phyloP scores from a whole-genome alignment of 2,888 invertebrate genomes.

The Chirona hameri region DNA sequence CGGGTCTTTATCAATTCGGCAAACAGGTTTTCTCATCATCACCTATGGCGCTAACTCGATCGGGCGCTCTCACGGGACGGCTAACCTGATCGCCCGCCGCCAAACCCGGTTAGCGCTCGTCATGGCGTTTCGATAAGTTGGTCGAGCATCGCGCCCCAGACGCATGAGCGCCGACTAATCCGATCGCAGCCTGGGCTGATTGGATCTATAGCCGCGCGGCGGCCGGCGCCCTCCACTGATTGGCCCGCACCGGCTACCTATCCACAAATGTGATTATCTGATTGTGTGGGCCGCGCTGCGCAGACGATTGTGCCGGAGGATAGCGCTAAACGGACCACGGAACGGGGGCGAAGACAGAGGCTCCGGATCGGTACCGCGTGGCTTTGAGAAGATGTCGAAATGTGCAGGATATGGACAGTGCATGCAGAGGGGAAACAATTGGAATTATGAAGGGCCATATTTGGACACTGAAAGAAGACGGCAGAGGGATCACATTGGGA shows the following conservation, averaged over 20 bases:
- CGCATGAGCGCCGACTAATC: not conserved
- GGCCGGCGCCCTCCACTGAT: not conserved
- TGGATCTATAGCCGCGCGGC: not conserved
- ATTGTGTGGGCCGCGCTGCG: not conserved
- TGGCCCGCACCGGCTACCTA: not conserved
- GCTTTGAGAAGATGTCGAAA: too few species aligned
- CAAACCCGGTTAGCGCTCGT: slow-evolving; percentile 6
- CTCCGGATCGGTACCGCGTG: too few species aligned
- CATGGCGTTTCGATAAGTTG: slow-evolving; percentile 9
- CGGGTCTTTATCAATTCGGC: slow-evolving; percentile 5
- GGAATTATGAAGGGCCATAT: too few species aligned
- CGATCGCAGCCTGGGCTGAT: not conserved
- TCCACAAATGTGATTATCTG: slow-evolving; percentile 9
- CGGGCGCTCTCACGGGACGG: not conserved
- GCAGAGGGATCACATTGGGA: too few species aligned
- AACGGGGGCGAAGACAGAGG: too few species aligned
- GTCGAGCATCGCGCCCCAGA: not conserved
- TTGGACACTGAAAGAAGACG: too few species aligned
- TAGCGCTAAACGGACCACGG: not conserved
- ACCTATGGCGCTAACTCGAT: not conserved
- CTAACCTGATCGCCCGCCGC: slow-evolving; percentile 2
- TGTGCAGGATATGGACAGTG: too few species aligned
- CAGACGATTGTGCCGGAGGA: not conserved
- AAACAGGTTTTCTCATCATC: slow-evolving; percentile 22
- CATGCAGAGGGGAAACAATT: too few species aligned